phyloP scores from a whole-genome alignment of 2,888 invertebrate genomes.

The Syrphus vitripennis region DNA sequence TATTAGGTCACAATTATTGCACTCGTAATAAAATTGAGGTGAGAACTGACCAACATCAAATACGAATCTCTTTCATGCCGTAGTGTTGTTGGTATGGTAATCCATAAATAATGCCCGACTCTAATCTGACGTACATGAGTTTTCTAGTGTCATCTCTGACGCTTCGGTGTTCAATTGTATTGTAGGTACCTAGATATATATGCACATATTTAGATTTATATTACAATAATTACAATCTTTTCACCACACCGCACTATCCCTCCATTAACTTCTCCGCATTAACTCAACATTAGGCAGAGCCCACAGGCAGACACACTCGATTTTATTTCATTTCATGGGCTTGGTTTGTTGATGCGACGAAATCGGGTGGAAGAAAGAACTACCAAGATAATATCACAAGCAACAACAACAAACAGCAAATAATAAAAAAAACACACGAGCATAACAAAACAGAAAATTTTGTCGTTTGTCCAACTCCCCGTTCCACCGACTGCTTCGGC shows the following conservation, averaged over 20 bases:
- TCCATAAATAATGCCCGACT: background rate
- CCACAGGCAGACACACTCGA: slow-evolving; percentile 35
- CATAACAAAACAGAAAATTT: slow-evolving; percentile 63
- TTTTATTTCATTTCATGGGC: slow-evolving; percentile 51
- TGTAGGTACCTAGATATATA: background rate
- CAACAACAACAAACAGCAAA: slow-evolving; percentile 20
- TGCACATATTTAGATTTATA: too few species aligned
- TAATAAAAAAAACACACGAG: slow-evolving; percentile 32
- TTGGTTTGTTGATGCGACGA: slow-evolving; percentile 24
- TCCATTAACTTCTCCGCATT: slow-evolving; percentile 26
- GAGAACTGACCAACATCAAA: slow-evolving; percentile 9
- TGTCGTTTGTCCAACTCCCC: slow-evolving; percentile 61
- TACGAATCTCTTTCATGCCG: slow-evolving; percentile 6
- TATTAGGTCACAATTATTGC: background rate
- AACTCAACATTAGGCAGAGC: slow-evolving; percentile 23
- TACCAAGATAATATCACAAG: slow-evolving; percentile 33
- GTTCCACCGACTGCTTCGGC: background rate
- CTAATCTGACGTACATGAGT: slow-evolving; percentile 11
- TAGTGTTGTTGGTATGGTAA: background rate
- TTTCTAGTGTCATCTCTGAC: slow-evolving; percentile 3
- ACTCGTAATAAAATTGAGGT: background rate
- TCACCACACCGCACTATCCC: slow-evolving; percentile 15
- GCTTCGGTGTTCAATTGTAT: slow-evolving; percentile 28
- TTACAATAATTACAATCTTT: background rate
- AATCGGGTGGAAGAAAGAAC: slow-evolving; percentile 51